Conservation (phyloP, 2,888 invertebrate species). For the Perithous albicinctus region DNA sequence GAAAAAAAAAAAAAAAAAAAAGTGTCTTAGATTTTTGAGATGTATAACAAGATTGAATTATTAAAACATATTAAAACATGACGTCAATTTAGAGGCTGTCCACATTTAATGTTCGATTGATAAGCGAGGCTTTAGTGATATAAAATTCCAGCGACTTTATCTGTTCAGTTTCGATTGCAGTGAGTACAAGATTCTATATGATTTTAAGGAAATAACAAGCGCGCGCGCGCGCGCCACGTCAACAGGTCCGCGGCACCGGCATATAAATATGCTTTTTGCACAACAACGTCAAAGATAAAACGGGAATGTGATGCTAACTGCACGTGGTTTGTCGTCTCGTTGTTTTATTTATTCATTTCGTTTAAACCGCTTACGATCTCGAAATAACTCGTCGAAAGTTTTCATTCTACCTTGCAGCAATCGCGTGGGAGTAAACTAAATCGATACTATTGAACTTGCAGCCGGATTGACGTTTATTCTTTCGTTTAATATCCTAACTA, state of each 20-base stretch:
- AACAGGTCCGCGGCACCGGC: background rate
- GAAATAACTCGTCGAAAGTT: conserved; percentile 27
- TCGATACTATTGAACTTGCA: background rate
- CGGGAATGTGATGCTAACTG: conserved; percentile 18
- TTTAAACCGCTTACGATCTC: conserved; percentile 39
- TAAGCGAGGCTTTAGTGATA: no score
- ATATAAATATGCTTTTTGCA: conserved; percentile 10
- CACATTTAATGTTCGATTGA: no score
- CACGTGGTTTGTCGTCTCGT: conserved; percentile 25
- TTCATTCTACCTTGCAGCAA: background rate
- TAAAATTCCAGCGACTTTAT: background rate
- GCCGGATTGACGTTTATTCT: background rate
- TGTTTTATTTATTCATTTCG: conserved; percentile 37
- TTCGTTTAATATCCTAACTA: background rate
- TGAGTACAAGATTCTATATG: background rate
- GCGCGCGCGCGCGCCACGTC: no score
- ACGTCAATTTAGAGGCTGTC: no score
- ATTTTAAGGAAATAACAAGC: conserved; percentile 5
- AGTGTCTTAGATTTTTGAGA: background rate
- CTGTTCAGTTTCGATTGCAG: background rate
- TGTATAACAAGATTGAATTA: no score
- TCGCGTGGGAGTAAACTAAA: background rate
- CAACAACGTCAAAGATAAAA: conserved; percentile 49
- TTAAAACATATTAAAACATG: no score
- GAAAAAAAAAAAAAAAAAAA: no score